phyloP scores from a whole-genome alignment of 2,888 invertebrate genomes.

The Magallana nippona region DNA sequence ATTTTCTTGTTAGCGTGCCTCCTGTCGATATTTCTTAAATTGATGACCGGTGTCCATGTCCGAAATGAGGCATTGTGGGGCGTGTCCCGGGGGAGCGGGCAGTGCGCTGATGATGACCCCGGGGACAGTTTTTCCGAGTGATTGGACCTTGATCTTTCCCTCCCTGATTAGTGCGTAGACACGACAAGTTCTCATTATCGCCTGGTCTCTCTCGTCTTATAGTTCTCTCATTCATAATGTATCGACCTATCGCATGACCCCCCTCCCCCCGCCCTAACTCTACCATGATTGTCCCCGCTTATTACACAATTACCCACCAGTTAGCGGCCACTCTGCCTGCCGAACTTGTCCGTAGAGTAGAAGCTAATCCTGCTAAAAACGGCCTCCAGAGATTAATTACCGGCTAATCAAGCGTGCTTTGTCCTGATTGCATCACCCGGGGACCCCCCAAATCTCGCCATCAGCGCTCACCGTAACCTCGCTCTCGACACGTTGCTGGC shows the following conservation, averaged over 20 bases:
- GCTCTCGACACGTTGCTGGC: background rate
- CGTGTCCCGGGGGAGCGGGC: background rate
- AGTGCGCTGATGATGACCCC: background rate
- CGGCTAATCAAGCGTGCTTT: background rate
- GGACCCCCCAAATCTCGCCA: background rate
- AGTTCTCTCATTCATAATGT: slow-evolving; percentile 18
- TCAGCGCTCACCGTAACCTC: background rate
- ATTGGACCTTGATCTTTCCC: background rate
- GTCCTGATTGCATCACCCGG: background rate
- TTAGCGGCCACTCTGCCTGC: background rate
- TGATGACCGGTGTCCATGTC: background rate
- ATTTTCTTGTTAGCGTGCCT: no score
- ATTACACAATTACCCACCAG: slow-evolving; percentile 3
- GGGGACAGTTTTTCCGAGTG: background rate
- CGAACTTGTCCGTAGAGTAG: background rate
- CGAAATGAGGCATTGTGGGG: background rate
- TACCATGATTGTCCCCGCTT: background rate
- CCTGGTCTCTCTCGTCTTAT: background rate
- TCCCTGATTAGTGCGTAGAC: background rate
- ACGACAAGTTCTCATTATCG: slow-evolving; percentile 16
- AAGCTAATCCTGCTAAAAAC: background rate
- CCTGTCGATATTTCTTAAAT: background rate
- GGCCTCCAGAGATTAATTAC: background rate
- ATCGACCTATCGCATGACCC: slow-evolving; percentile 2
- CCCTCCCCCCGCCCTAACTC: background rate